Base-by-base conservation (phyloP, 2,113 vertebrate species). In the Rhombomys opimus region DNA sequence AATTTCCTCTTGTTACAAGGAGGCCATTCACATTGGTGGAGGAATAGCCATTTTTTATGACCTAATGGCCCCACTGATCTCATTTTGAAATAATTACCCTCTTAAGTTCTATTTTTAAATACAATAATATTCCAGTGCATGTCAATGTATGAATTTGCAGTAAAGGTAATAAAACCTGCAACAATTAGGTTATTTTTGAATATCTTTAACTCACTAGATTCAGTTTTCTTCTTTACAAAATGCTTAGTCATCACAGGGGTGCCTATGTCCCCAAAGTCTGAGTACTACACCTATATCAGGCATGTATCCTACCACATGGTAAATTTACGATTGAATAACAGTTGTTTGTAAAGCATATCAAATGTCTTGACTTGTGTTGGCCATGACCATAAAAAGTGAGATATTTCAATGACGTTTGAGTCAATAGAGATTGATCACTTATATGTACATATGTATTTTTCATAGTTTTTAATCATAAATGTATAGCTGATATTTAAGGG, bases 291-390 rank as follows among this genome's bases (percentile, higher is more conserved):
- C 35, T 61, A 18, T 38, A 50, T 78, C 22, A 32, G 4, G 1
- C 15, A 90, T 52, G 1, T 70, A 70, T 82, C 13, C 35, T 13
- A 63, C 59, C 77, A 14, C 30, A 18, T 72, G 54, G 5, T 41
- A n/a, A 85, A 85, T 84, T 85, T 7, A 11, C 4, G 68, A 5
- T 32, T 92, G 30, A 41, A 82, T 59, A 82, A 89, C 87, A 38
- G 14, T 63, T 41, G n/a, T 63, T 4, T 27, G 63, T 38, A 59
- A 7, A 38, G 61, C 52, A 82, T 38, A 75, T 41, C n/a, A 41
- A 91, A 67, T 14, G 41, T 72, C 23, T 67, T 97, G 61, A 72
- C 50, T 89, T 68, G 68, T 89, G 14, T 46, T 90, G 10, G 32
- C 63, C 17, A 32, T 59, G 78, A 91, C 11, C 35, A 76, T 93